A percentile compares a stretch with the other conserved stretches of the same genome.
Conservation (phyloP, 1,140 invertebrate genomes). For the Drosophila simulans region DNA sequence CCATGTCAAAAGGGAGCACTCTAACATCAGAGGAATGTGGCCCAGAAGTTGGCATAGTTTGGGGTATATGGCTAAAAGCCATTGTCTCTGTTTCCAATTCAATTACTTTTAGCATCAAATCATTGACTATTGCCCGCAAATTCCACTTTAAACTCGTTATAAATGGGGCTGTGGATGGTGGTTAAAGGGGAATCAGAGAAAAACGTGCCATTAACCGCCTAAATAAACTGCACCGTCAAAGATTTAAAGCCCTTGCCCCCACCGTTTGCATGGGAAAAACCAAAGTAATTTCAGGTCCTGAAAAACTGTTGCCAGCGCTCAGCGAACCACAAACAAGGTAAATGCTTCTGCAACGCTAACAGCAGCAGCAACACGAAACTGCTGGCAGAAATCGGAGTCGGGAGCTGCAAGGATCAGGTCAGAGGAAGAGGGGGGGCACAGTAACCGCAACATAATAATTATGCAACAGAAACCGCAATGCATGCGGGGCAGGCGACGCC, state of each 20-base stretch:
- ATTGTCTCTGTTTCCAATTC: constrained; percentile 22
- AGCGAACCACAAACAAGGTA: constrained; percentile 78
- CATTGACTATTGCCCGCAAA: constrained; percentile 18
- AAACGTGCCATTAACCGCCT: constrained; percentile 49
- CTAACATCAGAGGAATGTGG: constrained; percentile 21
- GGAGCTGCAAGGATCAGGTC: background rate
- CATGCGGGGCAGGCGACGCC: constrained; percentile 61
- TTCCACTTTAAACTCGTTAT: constrained; percentile 49
- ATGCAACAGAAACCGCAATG: constrained; percentile 82
- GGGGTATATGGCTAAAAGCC: background rate
- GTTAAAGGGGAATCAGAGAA: background rate
- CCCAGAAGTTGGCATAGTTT: constrained; percentile 7
- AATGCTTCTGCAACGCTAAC: constrained; percentile 67
- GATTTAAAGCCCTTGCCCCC: constrained; percentile 49
- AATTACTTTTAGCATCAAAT: constrained; percentile 14
- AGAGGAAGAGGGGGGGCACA: constrained; percentile 17
- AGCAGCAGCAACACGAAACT: constrained; percentile 60
- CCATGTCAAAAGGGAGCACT: constrained; percentile 37
- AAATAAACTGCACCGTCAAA: constrained; percentile 64
- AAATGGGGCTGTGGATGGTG: background rate
- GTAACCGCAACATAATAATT: constrained; percentile 81
- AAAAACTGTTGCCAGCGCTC: constrained; percentile 71
- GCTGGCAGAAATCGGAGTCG: constrained; percentile 18
- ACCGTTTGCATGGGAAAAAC: constrained; percentile 25
- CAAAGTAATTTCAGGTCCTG: constrained; percentile 73